A percentile compares a stretch with the other conserved stretches of the same genome.
Conservation (phyloP, 2,797 vertebrate species). For the Accipiter superciliosus region DNA sequence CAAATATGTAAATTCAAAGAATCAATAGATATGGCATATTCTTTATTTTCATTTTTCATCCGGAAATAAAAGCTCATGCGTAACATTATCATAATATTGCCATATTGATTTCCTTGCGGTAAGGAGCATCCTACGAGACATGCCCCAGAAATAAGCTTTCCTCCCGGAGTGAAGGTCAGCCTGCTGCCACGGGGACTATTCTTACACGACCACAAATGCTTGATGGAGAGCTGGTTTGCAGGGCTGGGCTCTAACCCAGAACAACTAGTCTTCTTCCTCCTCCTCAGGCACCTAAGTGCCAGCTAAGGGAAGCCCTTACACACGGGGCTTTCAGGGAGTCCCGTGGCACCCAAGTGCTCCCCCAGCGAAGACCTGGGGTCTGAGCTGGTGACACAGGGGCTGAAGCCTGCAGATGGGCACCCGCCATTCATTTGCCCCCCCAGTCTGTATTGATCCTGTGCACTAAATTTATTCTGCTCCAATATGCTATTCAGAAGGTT, state of each 20-base stretch:
- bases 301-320: not conserved
- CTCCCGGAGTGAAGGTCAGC: not conserved
- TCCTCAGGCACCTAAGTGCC: not conserved
- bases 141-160: not conserved
- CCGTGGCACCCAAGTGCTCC: not conserved
- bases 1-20: conserved; percentile 34
- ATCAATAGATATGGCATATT: not conserved
- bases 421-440: not conserved
- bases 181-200: not conserved
- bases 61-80: not conserved
- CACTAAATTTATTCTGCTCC: not conserved
- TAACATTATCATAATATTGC: not conserved
- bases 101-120: not conserved
- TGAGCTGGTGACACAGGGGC: fast-evolving
- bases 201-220: not conserved
- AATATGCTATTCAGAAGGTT: not conserved
- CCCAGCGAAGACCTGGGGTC: not conserved
- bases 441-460: not conserved
- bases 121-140: not conserved
- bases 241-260: not conserved
- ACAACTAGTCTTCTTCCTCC: not conserved
- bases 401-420: not conserved
- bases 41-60: not conserved
- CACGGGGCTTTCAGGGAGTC: not conserved
- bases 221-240: not conserved